Base-by-base conservation (phyloP, 2,888 invertebrate species). In the Lithosia quadra region DNA sequence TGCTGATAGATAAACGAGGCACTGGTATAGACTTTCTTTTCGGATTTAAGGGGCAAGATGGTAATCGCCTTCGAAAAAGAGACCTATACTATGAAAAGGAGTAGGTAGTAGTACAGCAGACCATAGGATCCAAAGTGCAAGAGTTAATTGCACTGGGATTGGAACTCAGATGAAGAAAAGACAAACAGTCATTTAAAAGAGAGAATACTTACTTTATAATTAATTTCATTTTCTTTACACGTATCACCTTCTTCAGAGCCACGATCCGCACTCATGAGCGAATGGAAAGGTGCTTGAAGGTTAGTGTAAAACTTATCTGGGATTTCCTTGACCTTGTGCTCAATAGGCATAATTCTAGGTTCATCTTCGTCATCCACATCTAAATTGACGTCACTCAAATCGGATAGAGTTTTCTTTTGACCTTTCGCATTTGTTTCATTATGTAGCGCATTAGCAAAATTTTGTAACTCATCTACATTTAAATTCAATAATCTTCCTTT, bases 321-420 rank as follows among this genome's bases (percentile, higher is more conserved):
- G 22, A 93, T 88, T 5, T 88, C 87, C 57, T 87, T 86, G 64
- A 80, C 82, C 66, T 88, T 88, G n/a, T 80, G 74, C 0, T 87
- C 87, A 33, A 75, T 65, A 0, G 75, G 60, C 21, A 84, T 72
- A 53, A 87, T 71, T 67, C 85, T 86, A 0, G 87, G 78, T 3
- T 84, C 81, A 18, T 92, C 93, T 1, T 92, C 92, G 18, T 96
- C 97, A 64, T 97, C 96, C 72, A 96, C 91, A 55, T 97, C 97
- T 95, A 98, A 96, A 81, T 96, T 97, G 24, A 98, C 97, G 88
- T 98, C 97, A 86, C 97, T 97, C n/a, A 98, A 92, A 88, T 97
- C 97, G 53, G 94, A 89, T 56, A 94, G 75, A 64, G 78, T 79
- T 77, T 92, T 94, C 74, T 88, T 91, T 58, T 83, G 74, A 63